Evolutionary conservation across 1,140 invertebrate genomes (phyloP).

Genomic region (Zaprionus camerounensis): DNA sequence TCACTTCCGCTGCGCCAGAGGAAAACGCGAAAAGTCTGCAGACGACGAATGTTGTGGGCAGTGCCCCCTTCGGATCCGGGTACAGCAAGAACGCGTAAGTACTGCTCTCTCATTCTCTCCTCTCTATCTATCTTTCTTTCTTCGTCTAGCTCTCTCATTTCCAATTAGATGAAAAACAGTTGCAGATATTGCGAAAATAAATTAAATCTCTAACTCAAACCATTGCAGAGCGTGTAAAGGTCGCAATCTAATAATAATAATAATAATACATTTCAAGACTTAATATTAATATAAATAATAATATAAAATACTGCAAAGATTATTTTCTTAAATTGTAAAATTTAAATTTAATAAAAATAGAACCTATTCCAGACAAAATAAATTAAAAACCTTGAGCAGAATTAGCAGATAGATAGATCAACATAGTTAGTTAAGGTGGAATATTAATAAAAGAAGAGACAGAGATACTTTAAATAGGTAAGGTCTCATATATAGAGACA

Average conservation of each 20-base stretch:
- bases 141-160: conserved; percentile 7
- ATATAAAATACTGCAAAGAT: too few relatives aligned
- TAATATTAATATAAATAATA: neutral
- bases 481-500: neutral
- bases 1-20: conserved; percentile 76
- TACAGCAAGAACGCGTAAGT: neutral
- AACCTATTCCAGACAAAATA: too few relatives aligned
- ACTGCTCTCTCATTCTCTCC: neutral
- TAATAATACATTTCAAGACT: neutral
- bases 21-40: conserved; percentile 78
- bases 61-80: conserved; percentile 19
- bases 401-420: too few relatives aligned
- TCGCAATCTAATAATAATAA: neutral
- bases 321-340: too few relatives aligned
- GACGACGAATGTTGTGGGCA: conserved; percentile 40
- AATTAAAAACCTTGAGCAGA: too few relatives aligned
- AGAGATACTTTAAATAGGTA: neutral
- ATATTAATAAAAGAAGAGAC: too few relatives aligned
- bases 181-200: conserved; percentile 16
- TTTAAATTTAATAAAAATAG: too few relatives aligned
- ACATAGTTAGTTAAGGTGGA: too few relatives aligned
- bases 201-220: neutral
- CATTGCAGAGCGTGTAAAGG: neutral
- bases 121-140: neutral
- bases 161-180: conserved; percentile 56